A percentile compares a stretch with the other conserved stretches of the same genome.
Evolutionary conservation across 2,797 vertebrate species (phyloP).

Genomic region (Hyperoplus immaculatus): DNA sequence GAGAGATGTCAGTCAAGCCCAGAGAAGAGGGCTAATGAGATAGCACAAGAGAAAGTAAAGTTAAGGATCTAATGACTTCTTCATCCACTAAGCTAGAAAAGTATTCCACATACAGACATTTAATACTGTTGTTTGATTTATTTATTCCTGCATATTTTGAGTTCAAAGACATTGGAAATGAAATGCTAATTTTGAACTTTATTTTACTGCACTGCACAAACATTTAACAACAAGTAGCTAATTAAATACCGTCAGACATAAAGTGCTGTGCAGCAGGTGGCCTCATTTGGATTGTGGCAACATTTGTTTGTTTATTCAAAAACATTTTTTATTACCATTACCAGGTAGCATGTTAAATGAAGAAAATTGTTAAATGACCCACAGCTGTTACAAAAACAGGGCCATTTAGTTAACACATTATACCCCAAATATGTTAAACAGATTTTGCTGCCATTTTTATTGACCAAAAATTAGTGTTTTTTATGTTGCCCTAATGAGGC

Average conservation of each 20-base stretch:
- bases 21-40: neutral
- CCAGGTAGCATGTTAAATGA: neutral
- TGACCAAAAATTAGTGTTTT: neutral
- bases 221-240: neutral
- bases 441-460: neutral
- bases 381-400: neutral
- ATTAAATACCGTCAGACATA: neutral
- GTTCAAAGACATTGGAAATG: neutral
- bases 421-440: neutral
- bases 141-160: neutral
- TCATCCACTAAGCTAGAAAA: neutral
- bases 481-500: too few relatives aligned
- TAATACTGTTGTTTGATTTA: neutral
- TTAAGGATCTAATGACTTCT: neutral
- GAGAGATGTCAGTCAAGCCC: neutral
- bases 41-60: neutral
- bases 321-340: neutral
- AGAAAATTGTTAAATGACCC: neutral
- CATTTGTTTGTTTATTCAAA: conserved; percentile 19
- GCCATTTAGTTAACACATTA: neutral
- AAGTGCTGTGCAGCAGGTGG: conserved; percentile 13
- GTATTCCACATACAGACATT: neutral
- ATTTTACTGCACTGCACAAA: neutral
- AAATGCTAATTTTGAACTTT: neutral
- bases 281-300: neutral